phyloP scores from a whole-genome alignment of 2,113 vertebrate genomes.

The Pseudonaja textilis region DNA sequence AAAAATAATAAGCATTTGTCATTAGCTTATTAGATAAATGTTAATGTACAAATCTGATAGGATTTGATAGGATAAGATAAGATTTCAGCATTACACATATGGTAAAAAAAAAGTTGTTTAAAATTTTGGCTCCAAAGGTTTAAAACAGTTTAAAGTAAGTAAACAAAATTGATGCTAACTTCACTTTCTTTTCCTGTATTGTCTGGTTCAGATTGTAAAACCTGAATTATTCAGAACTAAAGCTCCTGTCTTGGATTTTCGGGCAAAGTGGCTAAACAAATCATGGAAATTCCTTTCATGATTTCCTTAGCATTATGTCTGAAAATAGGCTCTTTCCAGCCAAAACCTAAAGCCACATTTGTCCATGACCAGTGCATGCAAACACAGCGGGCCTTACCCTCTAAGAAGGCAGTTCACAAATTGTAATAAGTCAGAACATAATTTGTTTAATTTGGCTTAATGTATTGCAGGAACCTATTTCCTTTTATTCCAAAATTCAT shows the following conservation, averaged over 20 bases:
- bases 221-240: neutral
- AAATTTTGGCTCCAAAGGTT: neutral
- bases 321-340: neutral
- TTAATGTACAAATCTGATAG: neutral
- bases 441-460: neutral
- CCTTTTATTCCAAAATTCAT: neutral
- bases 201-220: neutral
- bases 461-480: neutral
- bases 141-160: neutral
- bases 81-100: neutral
- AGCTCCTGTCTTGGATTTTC: neutral
- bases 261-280: neutral
- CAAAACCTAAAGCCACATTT: neutral
- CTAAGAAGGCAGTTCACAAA: neutral
- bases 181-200: neutral
- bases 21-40: neutral
- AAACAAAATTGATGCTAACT: neutral
- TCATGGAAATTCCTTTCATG: neutral
- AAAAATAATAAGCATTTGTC: neutral
- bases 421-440: neutral
- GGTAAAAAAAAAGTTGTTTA: neutral
- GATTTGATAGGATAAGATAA: too few species aligned
- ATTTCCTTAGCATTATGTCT: neutral
- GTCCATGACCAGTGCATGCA: neutral
- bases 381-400: neutral